Percentiles rank a stretch among this genome's conserved stretches.
Evolutionary conservation across 2,113 vertebrate species (phyloP).

Genomic region (Albula goreensis): DNA sequence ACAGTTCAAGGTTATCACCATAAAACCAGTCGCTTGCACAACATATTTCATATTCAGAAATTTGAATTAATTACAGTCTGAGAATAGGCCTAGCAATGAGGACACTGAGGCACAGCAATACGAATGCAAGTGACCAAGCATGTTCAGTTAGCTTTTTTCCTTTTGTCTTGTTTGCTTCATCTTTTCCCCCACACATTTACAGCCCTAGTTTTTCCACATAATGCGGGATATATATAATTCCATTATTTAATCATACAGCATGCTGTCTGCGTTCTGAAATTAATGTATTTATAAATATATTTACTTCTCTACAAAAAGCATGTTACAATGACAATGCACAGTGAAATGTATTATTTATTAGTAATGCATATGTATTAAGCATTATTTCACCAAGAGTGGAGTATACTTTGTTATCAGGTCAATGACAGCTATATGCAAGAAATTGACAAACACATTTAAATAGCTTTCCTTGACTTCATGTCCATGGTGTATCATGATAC

Average conservation of each 20-base stretch:
- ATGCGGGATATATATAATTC: neutral
- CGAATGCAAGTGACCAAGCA: no score
- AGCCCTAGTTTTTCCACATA: neutral
- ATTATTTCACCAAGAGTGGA: neutral
- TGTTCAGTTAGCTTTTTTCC: neutral
- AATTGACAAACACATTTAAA: no score
- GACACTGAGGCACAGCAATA: constrained; percentile 11
- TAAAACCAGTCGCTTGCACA: constrained; percentile 63
- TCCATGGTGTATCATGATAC: neutral
- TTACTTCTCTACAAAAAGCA: neutral
- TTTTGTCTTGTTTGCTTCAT: neutral
- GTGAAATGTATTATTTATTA: neutral
- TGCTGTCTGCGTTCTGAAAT: neutral
- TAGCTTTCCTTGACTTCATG: no score
- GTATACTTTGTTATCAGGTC: no score
- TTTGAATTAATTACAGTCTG: constrained; percentile 36
- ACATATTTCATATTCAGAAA: constrained; percentile 51
- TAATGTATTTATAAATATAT: neutral
- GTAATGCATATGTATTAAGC: neutral
- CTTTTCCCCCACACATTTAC: neutral
- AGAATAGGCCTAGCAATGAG: constrained; percentile 33
- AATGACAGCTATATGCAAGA: no score
- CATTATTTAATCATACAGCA: neutral
- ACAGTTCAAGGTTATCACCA: constrained; percentile 76
- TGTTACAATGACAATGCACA: neutral